Evolutionary conservation across 2,888 invertebrate species (phyloP).

Genomic region (Drosophila sordidula): DNA sequence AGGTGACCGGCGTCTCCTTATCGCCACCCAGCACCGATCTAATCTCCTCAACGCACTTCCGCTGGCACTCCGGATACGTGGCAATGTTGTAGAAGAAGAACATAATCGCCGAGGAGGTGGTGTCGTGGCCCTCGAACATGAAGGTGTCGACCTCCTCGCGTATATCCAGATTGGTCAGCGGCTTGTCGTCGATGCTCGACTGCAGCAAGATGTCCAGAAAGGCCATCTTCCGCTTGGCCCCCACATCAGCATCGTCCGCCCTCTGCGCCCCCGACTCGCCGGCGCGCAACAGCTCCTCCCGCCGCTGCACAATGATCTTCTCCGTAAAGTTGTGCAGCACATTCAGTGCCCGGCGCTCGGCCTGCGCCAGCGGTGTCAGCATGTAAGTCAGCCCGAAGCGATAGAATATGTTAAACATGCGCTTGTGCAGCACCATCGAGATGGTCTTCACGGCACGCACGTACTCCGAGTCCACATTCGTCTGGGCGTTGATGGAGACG

Average conservation of each 20-base stretch:
- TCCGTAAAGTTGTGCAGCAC: slow-evolving; percentile 87
- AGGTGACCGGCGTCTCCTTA: slow-evolving; percentile 77
- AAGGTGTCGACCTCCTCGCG: slow-evolving; percentile 91
- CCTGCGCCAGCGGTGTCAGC: slow-evolving; percentile 87
- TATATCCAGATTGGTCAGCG: slow-evolving; percentile 87
- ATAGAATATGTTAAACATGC: slow-evolving; percentile 84
- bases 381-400: slow-evolving; percentile 84
- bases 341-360: slow-evolving; percentile 85
- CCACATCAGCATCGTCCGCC: slow-evolving; percentile 84
- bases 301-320: slow-evolving; percentile 86
- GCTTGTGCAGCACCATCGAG: slow-evolving; percentile 83
- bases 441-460: slow-evolving; percentile 89
- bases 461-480: slow-evolving; percentile 89
- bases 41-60: slow-evolving; percentile 85
- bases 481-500: slow-evolving; percentile 90
- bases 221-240: slow-evolving; percentile 88
- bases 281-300: slow-evolving; percentile 80
- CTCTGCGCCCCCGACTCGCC: neutral
- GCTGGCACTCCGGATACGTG: slow-evolving; percentile 85
- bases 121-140: slow-evolving; percentile 89
- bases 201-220: slow-evolving; percentile 89
- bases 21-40: slow-evolving; percentile 83
- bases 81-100: slow-evolving; percentile 86
- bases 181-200: slow-evolving; percentile 87
- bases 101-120: slow-evolving; percentile 86